Conservation (phyloP, 2,888 invertebrate species). For the Acronicta alni region DNA sequence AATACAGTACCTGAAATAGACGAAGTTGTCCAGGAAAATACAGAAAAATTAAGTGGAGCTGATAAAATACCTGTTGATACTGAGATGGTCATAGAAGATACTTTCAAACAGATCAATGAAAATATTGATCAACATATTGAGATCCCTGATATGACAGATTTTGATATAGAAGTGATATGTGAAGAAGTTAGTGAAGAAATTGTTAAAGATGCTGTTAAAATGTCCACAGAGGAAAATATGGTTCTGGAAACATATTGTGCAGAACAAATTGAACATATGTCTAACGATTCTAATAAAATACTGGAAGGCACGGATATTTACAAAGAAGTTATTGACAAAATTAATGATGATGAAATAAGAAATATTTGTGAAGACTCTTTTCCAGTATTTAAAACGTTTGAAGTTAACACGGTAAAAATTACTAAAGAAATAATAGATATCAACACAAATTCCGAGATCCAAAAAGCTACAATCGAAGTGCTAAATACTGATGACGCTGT, state of each 20-base stretch:
- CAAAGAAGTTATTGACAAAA: not conserved
- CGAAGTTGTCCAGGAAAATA: not conserved
- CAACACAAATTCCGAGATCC: not conserved
- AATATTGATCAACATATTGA: not conserved
- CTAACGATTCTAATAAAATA: not conserved
- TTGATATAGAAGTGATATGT: constrained; percentile 13
- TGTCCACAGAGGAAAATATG: not conserved
- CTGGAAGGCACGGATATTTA: not conserved
- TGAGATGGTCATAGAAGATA: not conserved
- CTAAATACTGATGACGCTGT: not conserved
- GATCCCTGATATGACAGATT: not conserved
- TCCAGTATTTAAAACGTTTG: not conserved
- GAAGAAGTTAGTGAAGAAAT: constrained; percentile 18
- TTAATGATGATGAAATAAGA: not conserved
- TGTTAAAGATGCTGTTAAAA: not conserved
- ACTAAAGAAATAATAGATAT: no score
- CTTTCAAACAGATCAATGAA: not conserved
- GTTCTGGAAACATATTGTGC: constrained; percentile 3
- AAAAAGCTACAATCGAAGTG: not conserved
- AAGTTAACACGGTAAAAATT: not conserved
- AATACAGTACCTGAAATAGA: not conserved
- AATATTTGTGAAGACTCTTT: not conserved
- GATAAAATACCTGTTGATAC: not conserved
- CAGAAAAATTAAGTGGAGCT: not conserved
- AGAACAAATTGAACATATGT: constrained; percentile 13